phyloP scores from a whole-genome alignment of 2,797 vertebrate species.

The Oreortyx pictus region DNA sequence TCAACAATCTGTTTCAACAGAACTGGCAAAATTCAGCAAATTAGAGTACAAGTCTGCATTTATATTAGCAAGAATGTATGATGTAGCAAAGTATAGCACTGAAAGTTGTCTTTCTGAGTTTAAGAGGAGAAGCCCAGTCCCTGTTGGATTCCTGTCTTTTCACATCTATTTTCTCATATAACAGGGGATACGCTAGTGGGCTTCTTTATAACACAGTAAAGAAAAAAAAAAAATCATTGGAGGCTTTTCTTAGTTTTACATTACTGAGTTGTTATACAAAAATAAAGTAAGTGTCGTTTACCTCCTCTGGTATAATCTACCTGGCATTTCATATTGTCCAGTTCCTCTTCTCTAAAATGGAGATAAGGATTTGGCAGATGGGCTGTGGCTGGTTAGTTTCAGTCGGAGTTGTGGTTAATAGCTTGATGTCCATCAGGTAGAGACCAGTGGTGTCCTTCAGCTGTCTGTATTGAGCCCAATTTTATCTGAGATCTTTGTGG shows the following conservation, averaged over 20 bases:
- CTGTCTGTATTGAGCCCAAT: not conserved
- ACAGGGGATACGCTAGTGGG: not conserved
- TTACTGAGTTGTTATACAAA: not conserved
- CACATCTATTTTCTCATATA: not conserved
- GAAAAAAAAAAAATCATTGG: not conserved
- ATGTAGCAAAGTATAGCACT: not conserved
- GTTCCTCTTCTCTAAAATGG: not conserved
- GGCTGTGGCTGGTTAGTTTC: not conserved
- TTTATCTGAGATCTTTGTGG: not conserved
- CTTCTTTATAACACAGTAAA: not conserved
- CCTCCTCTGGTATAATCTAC: not conserved
- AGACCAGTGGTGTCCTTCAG: not conserved
- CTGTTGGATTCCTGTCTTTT: not conserved
- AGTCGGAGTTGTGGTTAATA: not conserved
- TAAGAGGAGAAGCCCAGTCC: not conserved
- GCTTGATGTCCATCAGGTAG: not conserved
- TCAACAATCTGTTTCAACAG: not conserved
- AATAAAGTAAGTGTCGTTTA: accelerated
- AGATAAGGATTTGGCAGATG: not conserved
- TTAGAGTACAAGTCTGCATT: not conserved
- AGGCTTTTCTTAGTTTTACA: not conserved
- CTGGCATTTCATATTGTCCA: not conserved
- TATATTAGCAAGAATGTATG: not conserved
- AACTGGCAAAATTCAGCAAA: not conserved
- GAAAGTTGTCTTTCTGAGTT: not conserved